These are phyloP conservation scores for Acanthiza pusilla DNA, from an alignment of 2,797 vertebrate genomes.

Conservation along the genomic window DNA sequence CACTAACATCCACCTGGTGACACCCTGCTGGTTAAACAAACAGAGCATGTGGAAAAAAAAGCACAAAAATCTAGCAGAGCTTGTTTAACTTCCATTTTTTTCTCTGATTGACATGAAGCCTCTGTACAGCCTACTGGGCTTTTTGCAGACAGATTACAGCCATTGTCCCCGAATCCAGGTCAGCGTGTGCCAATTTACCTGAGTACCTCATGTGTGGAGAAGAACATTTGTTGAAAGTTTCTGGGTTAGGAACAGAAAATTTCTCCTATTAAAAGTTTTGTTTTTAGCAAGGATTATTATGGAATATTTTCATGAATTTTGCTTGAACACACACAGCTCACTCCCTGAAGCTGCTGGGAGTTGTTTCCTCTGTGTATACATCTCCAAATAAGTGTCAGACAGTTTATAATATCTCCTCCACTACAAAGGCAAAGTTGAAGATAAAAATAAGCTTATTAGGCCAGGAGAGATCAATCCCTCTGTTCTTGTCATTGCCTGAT, in stretches of 20 bases:
- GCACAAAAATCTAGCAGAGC: neutral
- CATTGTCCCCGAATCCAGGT: neutral
- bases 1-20: conserved; percentile 27
- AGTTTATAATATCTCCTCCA: neutral
- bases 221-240: neutral
- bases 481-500: conserved; percentile 18
- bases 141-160: neutral
- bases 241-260: neutral
- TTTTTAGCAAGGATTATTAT: neutral
- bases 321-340: neutral
- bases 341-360: neutral
- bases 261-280: conserved; percentile 11
- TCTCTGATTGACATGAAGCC: neutral
- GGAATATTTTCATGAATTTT: neutral
- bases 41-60: neutral
- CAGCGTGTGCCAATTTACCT: neutral
- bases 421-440: neutral
- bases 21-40: conserved; percentile 41
- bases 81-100: conserved; percentile 11
- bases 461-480: neutral
- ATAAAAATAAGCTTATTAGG: conserved; percentile 31
- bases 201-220: neutral
- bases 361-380: neutral
- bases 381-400: neutral
- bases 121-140: neutral